Percentiles rank a stretch among this genome's conserved stretches.
Evolutionary conservation across 2,888 invertebrate species (phyloP).

Genomic region (Drosophila austrosaltans): DNA sequence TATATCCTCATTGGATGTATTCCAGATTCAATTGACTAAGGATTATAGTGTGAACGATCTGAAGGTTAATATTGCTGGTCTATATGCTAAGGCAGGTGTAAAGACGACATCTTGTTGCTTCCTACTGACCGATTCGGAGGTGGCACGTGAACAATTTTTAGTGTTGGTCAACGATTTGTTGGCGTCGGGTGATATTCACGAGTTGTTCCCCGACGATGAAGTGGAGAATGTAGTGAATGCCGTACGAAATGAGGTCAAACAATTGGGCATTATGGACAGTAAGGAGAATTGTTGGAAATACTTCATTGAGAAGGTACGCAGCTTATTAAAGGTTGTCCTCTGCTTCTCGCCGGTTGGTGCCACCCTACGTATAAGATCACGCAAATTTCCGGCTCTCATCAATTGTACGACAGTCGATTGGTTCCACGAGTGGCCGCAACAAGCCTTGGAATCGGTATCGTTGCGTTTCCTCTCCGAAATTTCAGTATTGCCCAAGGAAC

Average conservation of each 20-base stretch:
- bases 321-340: slow-evolving; percentile 89
- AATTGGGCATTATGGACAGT: slow-evolving; percentile 91
- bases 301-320: slow-evolving; percentile 95
- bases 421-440: slow-evolving; percentile 98
- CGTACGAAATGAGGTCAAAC: slow-evolving; percentile 91
- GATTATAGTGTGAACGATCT: slow-evolving; percentile 93
- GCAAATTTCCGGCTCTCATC: slow-evolving; percentile 97
- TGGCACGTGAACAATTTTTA: slow-evolving; percentile 94
- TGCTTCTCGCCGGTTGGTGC: slow-evolving; percentile 98
- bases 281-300: slow-evolving; percentile 97
- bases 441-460: slow-evolving; percentile 95
- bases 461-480: slow-evolving; percentile 91
- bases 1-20: slow-evolving; percentile 95
- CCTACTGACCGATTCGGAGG: slow-evolving; percentile 96
- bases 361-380: slow-evolving; percentile 92
- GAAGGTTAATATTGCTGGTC: slow-evolving; percentile 87
- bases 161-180: slow-evolving; percentile 96
- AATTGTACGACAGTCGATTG: slow-evolving; percentile 97
- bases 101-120: slow-evolving; percentile 94
- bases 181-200: slow-evolving; percentile 96
- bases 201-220: slow-evolving; percentile 95
- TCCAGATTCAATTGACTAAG: slow-evolving; percentile 95
- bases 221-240: slow-evolving; percentile 92
- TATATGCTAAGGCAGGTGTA: slow-evolving; percentile 94
- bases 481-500: slow-evolving; percentile 83